Evolutionary conservation across 2,797 vertebrate genomes (phyloP), one percentile per base, ranked within the genome.

Genomic region (Catostomus latipinnis): DNA sequence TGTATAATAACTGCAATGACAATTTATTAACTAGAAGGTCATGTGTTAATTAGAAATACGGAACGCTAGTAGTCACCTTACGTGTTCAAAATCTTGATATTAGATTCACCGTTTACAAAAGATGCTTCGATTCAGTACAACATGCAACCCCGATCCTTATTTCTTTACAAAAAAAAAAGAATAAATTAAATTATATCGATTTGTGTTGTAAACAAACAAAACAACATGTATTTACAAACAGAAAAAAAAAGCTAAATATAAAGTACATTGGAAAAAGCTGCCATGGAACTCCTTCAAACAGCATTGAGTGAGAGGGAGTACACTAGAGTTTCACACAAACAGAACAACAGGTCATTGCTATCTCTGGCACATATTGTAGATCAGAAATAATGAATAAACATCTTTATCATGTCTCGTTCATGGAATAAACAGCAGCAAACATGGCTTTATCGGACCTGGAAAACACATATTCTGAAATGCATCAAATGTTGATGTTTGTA

Each of bases 191-290:
- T 50, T 11, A n/a, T 90, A 89, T 93, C 88, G 89, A 90, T 89
- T 85, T 87, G 86, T 85, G 83, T 87, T 58, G 79, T 92, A 91
- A 94, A 92, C 90, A 92, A 93, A 93, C 90, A 90, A 87, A 88
- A 90, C 91, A 92, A 92, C 84, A 84, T 86, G 87, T 94, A 94
- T 94, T 91, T 94, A 94, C 87, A 94, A 91, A 90, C 86, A 70
- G 70, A 92, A 91, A 62, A 18, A 18, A 71, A 50, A 67, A 46
- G 34, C 78, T 13, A 80, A 10, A 63, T 77, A 60, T 71, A 63
- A 80, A 50, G 81, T 58, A 63, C 65, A 68, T 53, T 43, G 68
- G 62, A 52, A 75, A 22, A 87, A 87, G 86, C 84, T 85, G 83
- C 83, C 85, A 75, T 77, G 58, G 71, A 75, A 79, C 78, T 74